A percentile compares a stretch with the other conserved stretches of the same genome.
Conservation (phyloP, 2,888 invertebrate genomes). For the Sicus ferrugineus region DNA sequence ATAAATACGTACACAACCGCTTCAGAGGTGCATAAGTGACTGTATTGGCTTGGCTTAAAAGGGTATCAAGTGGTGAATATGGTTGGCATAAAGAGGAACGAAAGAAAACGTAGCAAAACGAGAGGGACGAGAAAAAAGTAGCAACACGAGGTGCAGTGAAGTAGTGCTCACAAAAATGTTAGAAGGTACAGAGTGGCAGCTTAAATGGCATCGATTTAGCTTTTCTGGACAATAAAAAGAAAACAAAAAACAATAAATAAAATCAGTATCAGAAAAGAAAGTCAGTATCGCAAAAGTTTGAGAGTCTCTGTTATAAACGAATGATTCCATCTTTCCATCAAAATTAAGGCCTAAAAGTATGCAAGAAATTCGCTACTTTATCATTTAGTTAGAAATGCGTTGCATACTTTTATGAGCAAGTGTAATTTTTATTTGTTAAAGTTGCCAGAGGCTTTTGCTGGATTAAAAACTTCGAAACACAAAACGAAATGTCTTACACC, state of each 20-base stretch:
- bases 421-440: no score
- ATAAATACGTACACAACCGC: slow-evolving; percentile 17
- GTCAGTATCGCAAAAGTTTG: no score
- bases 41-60: neutral
- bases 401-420: no score
- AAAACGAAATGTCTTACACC: no score
- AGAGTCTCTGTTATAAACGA: no score
- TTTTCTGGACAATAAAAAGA: no score
- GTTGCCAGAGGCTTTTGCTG: no score
- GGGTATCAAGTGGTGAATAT: neutral
- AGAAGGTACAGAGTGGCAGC: slow-evolving; percentile 3
- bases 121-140: neutral
- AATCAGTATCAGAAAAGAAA: no score
- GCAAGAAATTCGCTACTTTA: neutral
- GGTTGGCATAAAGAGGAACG: neutral
- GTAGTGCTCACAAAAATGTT: neutral
- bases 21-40: neutral
- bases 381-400: neutral
- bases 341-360: neutral
- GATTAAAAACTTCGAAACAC: no score
- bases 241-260: no score
- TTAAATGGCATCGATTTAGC: slow-evolving; percentile 25
- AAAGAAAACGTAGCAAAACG: neutral
- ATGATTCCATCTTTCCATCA: no score
- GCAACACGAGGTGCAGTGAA: neutral